These are phyloP conservation scores for Cochlearius cochlearius DNA, from an alignment of 2,113 vertebrate species.

Conservation along the genomic window DNA sequence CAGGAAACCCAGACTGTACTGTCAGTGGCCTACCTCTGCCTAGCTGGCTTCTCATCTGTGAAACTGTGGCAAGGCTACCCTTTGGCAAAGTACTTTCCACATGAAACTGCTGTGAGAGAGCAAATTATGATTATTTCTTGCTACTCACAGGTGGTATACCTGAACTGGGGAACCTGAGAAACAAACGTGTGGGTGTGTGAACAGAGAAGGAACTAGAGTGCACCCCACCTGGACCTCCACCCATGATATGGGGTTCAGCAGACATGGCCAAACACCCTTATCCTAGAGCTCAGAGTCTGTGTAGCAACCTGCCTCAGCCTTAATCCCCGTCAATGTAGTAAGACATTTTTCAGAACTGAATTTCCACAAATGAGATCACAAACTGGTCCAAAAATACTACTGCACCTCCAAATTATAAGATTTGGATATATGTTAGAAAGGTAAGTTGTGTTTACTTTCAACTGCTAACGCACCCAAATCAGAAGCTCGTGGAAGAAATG, in stretches of 20 bases:
- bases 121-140: neutral
- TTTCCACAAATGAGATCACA: neutral
- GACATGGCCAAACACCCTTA: neutral
- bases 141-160: neutral
- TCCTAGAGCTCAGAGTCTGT: neutral
- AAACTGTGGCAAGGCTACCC: neutral
- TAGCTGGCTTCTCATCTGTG: neutral
- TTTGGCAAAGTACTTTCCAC: neutral
- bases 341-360: neutral
- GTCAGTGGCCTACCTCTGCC: neutral
- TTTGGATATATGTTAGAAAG: neutral
- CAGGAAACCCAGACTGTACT: neutral
- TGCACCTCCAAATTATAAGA: neutral
- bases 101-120: neutral
- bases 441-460: neutral
- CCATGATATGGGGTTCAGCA: neutral
- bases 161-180: neutral
- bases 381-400: neutral
- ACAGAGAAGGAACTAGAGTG: neutral
- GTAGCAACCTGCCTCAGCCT: neutral
- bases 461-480: neutral
- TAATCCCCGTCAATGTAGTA: neutral
- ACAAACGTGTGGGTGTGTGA: rapidly evolving
- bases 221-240: neutral
- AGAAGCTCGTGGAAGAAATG: neutral